Base-by-base conservation (phyloP, 2,888 invertebrate genomes). In the Heliothis peltigera region DNA sequence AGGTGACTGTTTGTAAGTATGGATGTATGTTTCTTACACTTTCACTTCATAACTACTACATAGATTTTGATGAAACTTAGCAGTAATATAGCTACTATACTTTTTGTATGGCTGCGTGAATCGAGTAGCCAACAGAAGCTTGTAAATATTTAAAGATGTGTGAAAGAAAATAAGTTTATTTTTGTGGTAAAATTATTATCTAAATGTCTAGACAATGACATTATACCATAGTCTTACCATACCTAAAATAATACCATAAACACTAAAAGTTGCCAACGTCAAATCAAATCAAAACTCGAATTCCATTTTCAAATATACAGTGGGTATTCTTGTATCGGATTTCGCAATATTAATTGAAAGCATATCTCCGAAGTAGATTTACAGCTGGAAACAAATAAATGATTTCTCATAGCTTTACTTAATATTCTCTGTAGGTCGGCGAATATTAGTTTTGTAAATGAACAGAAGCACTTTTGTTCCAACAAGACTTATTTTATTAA, bases 321-420 rank as follows among this genome's bases (percentile, higher is more conserved):
- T n/a, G 7, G 10, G 35, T 6, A 58, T 51, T 42, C 10, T 22
- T 19, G 39, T 21, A 17, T 17, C 3, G 39, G 18, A 65, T 54
- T 71, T 48, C 22, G 0, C 8, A 55, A 19, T 43, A 43, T 58
- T 71, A 54, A 72, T 56, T 66, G 35, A 39, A 48, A 52, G 8
- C 8, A 21, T 53, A 66, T 47, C 52, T 61, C 10, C 1, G 18
- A 48, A 44, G 39, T 47, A 39, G 42, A 65, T 56, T 51, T 48
- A 48, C 47, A 28, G 42, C 8, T 39, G 18, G 8, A 43, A 55
- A 66, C 67, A 61, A 73, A 70, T 73, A 76, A 79, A 82, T 77
- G 72, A 79, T 78, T 80, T 79, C 77, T 79, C 80, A 59, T 77
- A 80, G 79, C 79, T 76, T 69, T 81, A 77, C 82, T 81, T 80